A percentile compares a stretch with the other conserved stretches of the same genome.
These are phyloP conservation scores for Cotesia congregata DNA, from an alignment of 2,888 invertebrate species.

Conservation along the genomic window DNA sequence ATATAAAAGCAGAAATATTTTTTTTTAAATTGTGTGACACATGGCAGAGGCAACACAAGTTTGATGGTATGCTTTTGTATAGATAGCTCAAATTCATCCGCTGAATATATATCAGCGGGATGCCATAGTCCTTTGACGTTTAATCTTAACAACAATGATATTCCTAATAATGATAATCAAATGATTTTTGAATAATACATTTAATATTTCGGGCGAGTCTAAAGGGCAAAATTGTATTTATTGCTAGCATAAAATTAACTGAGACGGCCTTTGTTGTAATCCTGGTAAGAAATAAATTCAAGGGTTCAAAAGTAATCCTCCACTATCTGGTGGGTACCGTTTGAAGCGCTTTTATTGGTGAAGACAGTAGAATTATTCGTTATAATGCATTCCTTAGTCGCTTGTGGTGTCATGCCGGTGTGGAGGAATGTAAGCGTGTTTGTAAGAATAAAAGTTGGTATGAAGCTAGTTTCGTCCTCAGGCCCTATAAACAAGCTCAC, in stretches of 20 bases:
- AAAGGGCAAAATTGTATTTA: constrained; percentile 1
- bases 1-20: background rate
- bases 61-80: constrained; percentile 5
- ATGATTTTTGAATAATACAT: background rate
- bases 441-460: constrained; percentile 51
- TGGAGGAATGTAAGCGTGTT: constrained; percentile 52
- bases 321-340: background rate
- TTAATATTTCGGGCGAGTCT: background rate
- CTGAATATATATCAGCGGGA: background rate
- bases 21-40: background rate
- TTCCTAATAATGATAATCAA: background rate
- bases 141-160: background rate
- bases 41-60: background rate
- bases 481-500: constrained; percentile 59
- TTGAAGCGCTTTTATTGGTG: background rate
- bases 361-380: constrained; percentile 45
- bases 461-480: constrained; percentile 42
- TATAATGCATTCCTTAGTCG: constrained; percentile 47
- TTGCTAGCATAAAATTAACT: background rate
- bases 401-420: constrained; percentile 19
- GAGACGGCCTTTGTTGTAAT: background rate
- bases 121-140: background rate
- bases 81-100: background rate
- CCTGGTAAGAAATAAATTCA: background rate
- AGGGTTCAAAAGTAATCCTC: background rate